Evolutionary conservation across 2,113 vertebrate genomes (phyloP).

Genomic region (Sorex fumeus): DNA sequence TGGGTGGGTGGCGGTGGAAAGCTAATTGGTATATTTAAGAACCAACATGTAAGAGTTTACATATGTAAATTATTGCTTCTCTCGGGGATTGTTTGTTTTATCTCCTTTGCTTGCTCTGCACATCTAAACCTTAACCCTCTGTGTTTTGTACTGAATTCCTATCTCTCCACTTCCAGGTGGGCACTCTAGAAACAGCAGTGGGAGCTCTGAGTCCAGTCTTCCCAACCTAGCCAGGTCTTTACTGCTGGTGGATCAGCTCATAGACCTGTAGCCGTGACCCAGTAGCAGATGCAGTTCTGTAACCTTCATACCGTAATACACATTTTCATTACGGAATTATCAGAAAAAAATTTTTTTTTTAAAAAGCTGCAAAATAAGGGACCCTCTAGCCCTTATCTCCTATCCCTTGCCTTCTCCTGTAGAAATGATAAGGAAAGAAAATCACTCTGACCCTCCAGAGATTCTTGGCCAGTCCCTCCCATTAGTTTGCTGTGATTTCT

Average conservation of each 20-base stretch:
- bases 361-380: constrained; percentile 81
- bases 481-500: constrained; percentile 74
- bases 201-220: constrained; percentile 99
- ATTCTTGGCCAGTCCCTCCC: constrained; percentile 77
- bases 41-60: constrained; percentile 64
- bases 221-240: constrained; percentile 99
- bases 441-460: constrained; percentile 78
- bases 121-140: constrained; percentile 86
- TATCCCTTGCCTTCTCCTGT: constrained; percentile 79
- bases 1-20: constrained; percentile 51
- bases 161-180: constrained; percentile 97
- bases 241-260: constrained; percentile 99
- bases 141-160: constrained; percentile 91
- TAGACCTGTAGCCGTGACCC: constrained; percentile 98
- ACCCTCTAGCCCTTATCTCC: constrained; percentile 70
- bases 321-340: constrained; percentile 86
- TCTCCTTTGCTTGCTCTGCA: constrained; percentile 83
- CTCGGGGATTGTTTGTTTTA: constrained; percentile 79
- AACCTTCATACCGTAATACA: constrained; percentile 86
- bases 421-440: constrained; percentile 83
- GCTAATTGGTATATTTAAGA: constrained; percentile 53
- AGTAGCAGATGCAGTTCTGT: constrained; percentile 91
- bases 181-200: constrained; percentile 99
- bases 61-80: constrained; percentile 76
- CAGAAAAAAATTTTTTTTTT: constrained; percentile 78